Evolutionary conservation across 1,140 invertebrate species (phyloP).

Genomic region (Paralvinella palmiformis): DNA sequence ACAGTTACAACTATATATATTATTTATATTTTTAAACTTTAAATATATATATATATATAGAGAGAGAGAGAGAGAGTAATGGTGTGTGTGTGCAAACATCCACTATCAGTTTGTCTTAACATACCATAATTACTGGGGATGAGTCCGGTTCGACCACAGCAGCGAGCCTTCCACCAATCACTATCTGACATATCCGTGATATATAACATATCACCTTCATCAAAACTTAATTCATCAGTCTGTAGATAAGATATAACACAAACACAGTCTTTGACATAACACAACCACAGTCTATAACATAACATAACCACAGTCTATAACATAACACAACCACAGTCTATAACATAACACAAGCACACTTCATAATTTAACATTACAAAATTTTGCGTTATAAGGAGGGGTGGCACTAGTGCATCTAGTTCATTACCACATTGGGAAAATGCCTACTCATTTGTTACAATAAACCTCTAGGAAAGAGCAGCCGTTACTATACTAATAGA

Average conservation of each 20-base stretch:
- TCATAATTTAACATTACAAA: too few relatives aligned
- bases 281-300: too few relatives aligned
- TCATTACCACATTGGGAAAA: too few relatives aligned
- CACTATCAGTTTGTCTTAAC: not conserved
- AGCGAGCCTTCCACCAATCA: slow-evolving; percentile 61
- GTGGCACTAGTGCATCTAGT: too few relatives aligned
- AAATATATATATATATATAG: not conserved
- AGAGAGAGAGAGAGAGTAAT: not conserved
- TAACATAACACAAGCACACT: too few relatives aligned
- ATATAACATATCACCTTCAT: slow-evolving; percentile 65
- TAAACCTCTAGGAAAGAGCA: too few relatives aligned
- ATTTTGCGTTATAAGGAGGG: too few relatives aligned
- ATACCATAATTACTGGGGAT: slow-evolving; percentile 66
- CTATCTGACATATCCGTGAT: slow-evolving; percentile 55
- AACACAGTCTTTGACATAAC: too few relatives aligned
- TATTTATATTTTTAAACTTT: not conserved
- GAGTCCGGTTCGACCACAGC: slow-evolving; percentile 57
- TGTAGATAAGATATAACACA: slow-evolving; percentile 19
- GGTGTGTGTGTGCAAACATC: not conserved
- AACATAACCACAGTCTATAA: too few relatives aligned
- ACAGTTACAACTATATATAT: not conserved
- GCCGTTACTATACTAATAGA: too few relatives aligned
- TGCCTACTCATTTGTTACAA: too few relatives aligned
- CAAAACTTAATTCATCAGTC: slow-evolving; percentile 58
- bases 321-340: too few relatives aligned